Evolutionary conservation across 2,113 vertebrate genomes (phyloP).

Genomic region (Phalacrocorax aristotelis): DNA sequence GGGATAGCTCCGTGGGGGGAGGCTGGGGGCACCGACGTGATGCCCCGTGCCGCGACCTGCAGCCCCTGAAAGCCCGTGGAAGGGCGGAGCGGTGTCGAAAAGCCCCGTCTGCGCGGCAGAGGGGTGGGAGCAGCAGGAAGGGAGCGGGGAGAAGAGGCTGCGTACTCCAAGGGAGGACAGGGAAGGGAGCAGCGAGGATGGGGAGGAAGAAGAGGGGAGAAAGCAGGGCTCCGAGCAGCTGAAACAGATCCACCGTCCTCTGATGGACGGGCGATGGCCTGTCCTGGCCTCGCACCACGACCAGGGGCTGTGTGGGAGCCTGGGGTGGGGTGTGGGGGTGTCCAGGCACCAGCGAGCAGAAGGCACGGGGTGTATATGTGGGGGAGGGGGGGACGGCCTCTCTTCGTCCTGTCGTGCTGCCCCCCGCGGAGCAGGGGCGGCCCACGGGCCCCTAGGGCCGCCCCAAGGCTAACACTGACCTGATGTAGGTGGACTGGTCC

Average conservation of each 20-base stretch:
- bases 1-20: too few relatives aligned
- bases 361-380: not conserved
- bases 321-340: not conserved
- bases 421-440: conserved; percentile 43
- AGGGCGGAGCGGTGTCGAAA: not conserved
- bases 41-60: not conserved
- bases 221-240: not conserved
- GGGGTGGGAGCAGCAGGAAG: not conserved
- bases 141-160: not conserved
- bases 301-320: not conserved
- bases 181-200: not conserved
- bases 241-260: not conserved
- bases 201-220: too few relatives aligned
- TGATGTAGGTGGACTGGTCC: conserved; percentile 87
- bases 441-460: not conserved
- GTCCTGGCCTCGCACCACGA: not conserved
- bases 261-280: not conserved
- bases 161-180: not conserved
- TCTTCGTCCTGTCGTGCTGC: not conserved
- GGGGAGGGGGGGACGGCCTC: not conserved
- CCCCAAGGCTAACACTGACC: conserved; percentile 75
- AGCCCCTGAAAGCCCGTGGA: not conserved
- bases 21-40: not conserved
- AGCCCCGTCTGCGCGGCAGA: not conserved
- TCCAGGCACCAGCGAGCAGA: not conserved